A percentile compares a stretch with the other conserved stretches of the same genome.
Conservation (phyloP, 2,113 vertebrate species). For the Gambusia holbrooki region DNA sequence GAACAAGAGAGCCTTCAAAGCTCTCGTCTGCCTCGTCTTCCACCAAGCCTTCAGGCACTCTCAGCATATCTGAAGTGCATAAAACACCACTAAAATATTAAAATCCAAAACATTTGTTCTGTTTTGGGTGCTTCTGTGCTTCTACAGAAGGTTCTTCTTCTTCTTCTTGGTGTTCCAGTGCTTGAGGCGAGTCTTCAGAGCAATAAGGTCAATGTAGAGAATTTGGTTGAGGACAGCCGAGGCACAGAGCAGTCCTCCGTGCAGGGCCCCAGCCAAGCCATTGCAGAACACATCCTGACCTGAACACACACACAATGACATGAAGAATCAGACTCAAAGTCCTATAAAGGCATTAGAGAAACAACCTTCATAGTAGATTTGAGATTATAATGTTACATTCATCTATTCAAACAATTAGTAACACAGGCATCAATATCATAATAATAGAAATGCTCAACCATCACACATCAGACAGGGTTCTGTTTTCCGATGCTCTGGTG, state of each 20-base stretch:
- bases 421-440: no score
- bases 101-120: neutral
- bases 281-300: constrained; percentile 86
- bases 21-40: neutral
- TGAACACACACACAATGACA: constrained; percentile 42
- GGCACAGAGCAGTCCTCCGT: constrained; percentile 82
- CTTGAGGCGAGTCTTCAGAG: constrained; percentile 80
- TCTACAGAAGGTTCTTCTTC: neutral
- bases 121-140: neutral
- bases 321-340: neutral
- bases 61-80: neutral
- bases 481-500: no score
- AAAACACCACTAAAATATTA: neutral
- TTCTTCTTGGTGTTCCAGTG: constrained; percentile 10
- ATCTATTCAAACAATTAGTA: no score
- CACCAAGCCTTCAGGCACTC: neutral
- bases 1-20: no score
- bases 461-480: no score
- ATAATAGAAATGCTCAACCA: no score
- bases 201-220: constrained; percentile 83
- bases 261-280: constrained; percentile 83
- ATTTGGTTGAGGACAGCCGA: constrained; percentile 79
- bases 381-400: neutral
- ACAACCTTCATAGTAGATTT: neutral
- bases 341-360: neutral